Percentiles rank a stretch among this genome's conserved stretches.
These are phyloP conservation scores for Actinernus sp. DNA, from an alignment of 92 coral and sea anemone species.

Conservation along the genomic window DNA sequence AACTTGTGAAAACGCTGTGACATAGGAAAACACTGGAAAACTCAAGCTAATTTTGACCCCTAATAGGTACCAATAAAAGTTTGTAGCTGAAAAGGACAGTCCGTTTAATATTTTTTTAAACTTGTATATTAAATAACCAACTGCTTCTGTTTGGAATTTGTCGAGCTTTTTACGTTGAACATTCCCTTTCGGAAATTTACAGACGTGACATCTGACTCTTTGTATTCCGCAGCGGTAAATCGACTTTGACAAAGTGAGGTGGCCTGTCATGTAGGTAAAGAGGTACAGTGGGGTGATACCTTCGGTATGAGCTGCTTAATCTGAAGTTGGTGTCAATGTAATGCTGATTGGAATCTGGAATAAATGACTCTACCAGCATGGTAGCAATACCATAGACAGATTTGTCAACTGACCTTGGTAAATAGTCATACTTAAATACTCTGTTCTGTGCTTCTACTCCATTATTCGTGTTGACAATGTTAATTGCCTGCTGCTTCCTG, in stretches of 20 bases:
- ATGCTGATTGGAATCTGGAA: conserved; percentile 57
- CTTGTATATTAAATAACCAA: too few relatives aligned
- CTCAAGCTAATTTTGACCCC: too few relatives aligned
- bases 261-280: conserved; percentile 52
- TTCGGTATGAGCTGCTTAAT: conserved; percentile 47
- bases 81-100: too few relatives aligned
- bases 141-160: not conserved
- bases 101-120: too few relatives aligned
- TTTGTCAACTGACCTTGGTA: conserved; percentile 64
- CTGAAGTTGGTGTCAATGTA: conserved; percentile 66
- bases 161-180: conserved; percentile 8
- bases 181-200: conserved; percentile 10
- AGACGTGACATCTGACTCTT: conserved; percentile 2
- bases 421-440: conserved; percentile 59
- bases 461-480: conserved; percentile 69
- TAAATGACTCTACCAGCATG: conserved; percentile 57
- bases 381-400: conserved; percentile 64
- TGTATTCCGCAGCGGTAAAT: not conserved
- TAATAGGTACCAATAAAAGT: too few relatives aligned
- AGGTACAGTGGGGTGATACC: conserved; percentile 31
- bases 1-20: too few relatives aligned
- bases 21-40: too few relatives aligned
- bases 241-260: conserved; percentile 28
- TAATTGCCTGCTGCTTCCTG: conserved; percentile 52
- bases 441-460: conserved; percentile 70